Percentiles rank a stretch among this genome's conserved stretches.
Conservation (phyloP, 2,797 vertebrate genomes). For the Myripristis murdjan region DNA sequence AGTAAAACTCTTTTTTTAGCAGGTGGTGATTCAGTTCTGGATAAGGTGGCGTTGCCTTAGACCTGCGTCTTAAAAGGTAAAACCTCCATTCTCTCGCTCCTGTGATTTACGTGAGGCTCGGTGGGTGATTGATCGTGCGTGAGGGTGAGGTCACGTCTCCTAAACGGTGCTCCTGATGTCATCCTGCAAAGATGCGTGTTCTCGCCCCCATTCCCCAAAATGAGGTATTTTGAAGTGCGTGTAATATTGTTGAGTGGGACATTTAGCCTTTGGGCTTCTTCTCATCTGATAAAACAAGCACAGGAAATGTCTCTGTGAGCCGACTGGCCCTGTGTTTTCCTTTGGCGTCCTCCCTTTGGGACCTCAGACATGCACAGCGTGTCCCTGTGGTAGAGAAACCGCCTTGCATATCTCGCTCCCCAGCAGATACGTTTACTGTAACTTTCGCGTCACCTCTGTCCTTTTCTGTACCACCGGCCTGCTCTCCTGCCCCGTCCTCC, state of each 20-base stretch:
- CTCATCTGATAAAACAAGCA: constrained; percentile 87
- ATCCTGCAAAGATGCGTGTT: constrained; percentile 77
- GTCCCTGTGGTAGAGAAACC: constrained; percentile 64
- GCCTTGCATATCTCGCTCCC: constrained; percentile 44
- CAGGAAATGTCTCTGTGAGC: constrained; percentile 86
- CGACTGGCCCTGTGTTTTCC: constrained; percentile 81
- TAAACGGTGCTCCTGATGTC: constrained; percentile 76
- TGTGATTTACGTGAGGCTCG: constrained; percentile 41
- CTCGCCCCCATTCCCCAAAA: constrained; percentile 60
- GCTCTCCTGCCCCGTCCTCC: constrained; percentile 1
- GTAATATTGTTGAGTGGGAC: constrained; percentile 58
- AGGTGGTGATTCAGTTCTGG: constrained; percentile 67
- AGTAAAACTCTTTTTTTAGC: constrained; percentile 52
- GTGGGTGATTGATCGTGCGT: constrained; percentile 78
- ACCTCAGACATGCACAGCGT: constrained; percentile 72
- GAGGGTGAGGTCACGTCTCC: constrained; percentile 77
- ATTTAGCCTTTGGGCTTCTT: constrained; percentile 76
- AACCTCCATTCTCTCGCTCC: constrained; percentile 49
- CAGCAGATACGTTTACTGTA: constrained; percentile 41
- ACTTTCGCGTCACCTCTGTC: constrained; percentile 34
- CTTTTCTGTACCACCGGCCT: background rate
- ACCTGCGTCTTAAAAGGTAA: constrained; percentile 72
- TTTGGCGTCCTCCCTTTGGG: constrained; percentile 70
- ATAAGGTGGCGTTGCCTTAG: constrained; percentile 52
- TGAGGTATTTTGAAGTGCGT: constrained; percentile 57